Conservation (phyloP, 2,888 invertebrate species). For the Incurvaria masculella region DNA sequence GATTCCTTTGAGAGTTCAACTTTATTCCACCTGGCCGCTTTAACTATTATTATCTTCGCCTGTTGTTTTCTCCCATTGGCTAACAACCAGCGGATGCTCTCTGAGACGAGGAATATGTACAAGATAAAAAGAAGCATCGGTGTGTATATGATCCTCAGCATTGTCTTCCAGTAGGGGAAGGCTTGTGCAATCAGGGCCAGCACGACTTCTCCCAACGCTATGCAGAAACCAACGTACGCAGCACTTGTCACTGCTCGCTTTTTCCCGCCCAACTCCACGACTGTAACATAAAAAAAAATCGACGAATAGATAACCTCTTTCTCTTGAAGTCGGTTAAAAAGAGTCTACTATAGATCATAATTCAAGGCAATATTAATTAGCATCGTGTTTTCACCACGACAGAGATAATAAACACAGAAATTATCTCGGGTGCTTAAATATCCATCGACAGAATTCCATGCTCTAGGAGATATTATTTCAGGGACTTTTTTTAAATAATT, state of each 20-base stretch:
- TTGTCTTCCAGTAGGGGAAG: slow-evolving; percentile 66
- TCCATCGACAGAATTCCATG: no score
- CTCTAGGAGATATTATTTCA: no score
- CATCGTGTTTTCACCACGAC: no score
- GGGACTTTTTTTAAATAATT: no score
- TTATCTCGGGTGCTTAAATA: no score
- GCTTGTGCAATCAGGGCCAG: slow-evolving; percentile 68
- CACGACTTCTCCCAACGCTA: slow-evolving; percentile 68
- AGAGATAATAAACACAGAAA: no score
- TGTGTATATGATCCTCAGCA: slow-evolving; percentile 66
- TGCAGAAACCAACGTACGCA: slow-evolving; percentile 39
- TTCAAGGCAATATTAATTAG: no score
- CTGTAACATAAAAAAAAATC: slow-evolving; percentile 23
- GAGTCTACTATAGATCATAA: no score
- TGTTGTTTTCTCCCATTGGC: slow-evolving; percentile 64
- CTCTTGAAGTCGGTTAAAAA: no score
- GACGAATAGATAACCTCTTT: no score
- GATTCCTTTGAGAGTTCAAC: slow-evolving; percentile 28
- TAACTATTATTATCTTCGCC: slow-evolving; percentile 60
- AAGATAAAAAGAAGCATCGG: slow-evolving; percentile 66
- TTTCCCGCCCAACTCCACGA: slow-evolving; percentile 43
- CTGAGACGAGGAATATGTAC: slow-evolving; percentile 70
- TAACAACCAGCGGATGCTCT: slow-evolving; percentile 75
- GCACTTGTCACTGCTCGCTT: slow-evolving; percentile 42
- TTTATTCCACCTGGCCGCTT: slow-evolving; percentile 62